Evolutionary conservation across 2,888 invertebrate genomes (phyloP).

Genomic region (Mactromeris polynyma): DNA sequence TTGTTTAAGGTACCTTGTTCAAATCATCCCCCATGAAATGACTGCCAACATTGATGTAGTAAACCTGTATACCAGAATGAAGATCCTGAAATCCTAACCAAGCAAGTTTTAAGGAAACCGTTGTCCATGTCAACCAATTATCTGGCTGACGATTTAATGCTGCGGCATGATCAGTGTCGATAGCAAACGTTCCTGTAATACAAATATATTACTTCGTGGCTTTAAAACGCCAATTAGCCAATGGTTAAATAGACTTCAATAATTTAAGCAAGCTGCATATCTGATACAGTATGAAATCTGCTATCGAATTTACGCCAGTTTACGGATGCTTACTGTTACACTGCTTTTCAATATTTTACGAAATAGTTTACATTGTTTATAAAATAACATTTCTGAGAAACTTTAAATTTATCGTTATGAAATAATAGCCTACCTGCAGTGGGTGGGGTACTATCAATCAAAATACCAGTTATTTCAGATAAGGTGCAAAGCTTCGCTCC

Average conservation of each 20-base stretch:
- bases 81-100: conserved; percentile 71
- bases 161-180: conserved; percentile 71
- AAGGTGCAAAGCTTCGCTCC: conserved; percentile 65
- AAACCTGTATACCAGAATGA: conserved; percentile 64
- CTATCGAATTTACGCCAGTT: too few relatives aligned
- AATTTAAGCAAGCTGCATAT: too few relatives aligned
- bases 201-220: too few relatives aligned
- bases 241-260: too few relatives aligned
- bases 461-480: conserved; percentile 42
- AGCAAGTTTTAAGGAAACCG: conserved; percentile 53
- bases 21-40: conserved; percentile 62
- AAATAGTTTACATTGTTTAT: too few relatives aligned
- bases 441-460: conserved; percentile 65
- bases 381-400: too few relatives aligned
- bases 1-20: conserved; percentile 64
- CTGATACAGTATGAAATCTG: too few relatives aligned
- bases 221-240: too few relatives aligned
- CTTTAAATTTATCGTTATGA: too few relatives aligned
- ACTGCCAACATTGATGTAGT: conserved; percentile 61
- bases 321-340: too few relatives aligned
- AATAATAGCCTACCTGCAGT: too few relatives aligned
- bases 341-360: too few relatives aligned
- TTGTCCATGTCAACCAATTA: conserved; percentile 67
- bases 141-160: conserved; percentile 58
- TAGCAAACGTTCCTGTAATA: conserved; percentile 68